Evolutionary conservation across 2,113 vertebrate species (phyloP), one percentile per base, ranked within the genome.

Genomic region (Rhinolophus sinicus): DNA sequence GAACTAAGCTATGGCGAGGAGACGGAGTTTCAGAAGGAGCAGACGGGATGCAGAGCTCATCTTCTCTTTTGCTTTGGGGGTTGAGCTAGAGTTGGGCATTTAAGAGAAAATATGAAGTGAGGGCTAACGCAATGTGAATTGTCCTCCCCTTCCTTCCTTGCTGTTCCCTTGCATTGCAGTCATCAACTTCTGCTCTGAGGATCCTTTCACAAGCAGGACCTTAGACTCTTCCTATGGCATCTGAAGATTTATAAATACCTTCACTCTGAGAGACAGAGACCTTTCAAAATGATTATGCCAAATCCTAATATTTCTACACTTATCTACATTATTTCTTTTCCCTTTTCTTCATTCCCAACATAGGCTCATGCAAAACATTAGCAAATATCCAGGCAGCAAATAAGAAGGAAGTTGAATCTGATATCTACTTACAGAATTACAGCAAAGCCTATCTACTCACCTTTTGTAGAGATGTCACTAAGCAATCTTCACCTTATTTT

Each of bases 241-340:
- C 33, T 65, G 12, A 91, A 64, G n/a, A 30, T 72, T 14, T 33
- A 83, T n/a, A 84, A 44, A 18, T 76, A 58, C 5, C 14, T 94
- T 80, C 11, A 84, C 5, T 88, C 35, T 92, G 44, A 67, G 28
- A n/a, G 75, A 22, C 2, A 77, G 28, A 38, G 14, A 18, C 8
- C 6, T 54, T 93, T 93, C 60, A 50, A 22, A 93, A 60, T 93
- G 21, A 60, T 83, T 97, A 24, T 93, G 67, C 22, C 21, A 70
- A 64, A 54, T 92, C 6, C 26, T 54, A 56, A n/a, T 84, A 33
- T 93, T 78, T 93, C 14, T 70, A 47, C 28, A 92, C 85, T 97
- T 96, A 24, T 54, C n/a, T 93, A 5, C 30, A 58, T 64, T 69
- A 80, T 93, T 86, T 58, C 30, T 78, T 91, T 84, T 8, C 3